A percentile compares a stretch with the other conserved stretches of the same genome.
phyloP scores from a whole-genome alignment of 2,113 vertebrate genomes.

The Sebastes fasciatus region DNA sequence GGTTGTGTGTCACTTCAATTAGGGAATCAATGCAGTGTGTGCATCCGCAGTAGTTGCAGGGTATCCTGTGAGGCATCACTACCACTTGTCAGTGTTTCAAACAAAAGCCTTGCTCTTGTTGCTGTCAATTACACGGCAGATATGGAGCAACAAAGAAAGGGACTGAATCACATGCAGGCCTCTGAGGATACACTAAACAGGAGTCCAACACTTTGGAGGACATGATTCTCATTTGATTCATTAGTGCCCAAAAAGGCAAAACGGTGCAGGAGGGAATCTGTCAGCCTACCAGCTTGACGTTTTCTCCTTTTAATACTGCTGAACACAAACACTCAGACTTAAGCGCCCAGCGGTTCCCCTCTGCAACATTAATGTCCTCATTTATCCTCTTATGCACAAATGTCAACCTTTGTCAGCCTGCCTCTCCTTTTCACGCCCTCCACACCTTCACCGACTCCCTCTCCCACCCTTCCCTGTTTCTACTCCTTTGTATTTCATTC shows the following conservation, averaged over 20 bases:
- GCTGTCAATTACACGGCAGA: constrained; percentile 55
- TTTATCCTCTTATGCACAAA: constrained; percentile 82
- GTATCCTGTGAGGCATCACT: constrained; percentile 45
- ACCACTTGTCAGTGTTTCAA: constrained; percentile 45
- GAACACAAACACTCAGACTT: constrained; percentile 63
- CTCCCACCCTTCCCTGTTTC: constrained; percentile 16
- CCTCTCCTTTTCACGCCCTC: constrained; percentile 51
- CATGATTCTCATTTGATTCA: constrained; percentile 51
- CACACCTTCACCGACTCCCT: constrained; percentile 53
- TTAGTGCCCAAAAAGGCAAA: background rate
- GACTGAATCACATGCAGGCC: constrained; percentile 21
- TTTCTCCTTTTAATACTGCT: constrained; percentile 63
- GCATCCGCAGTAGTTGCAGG: constrained; percentile 1
- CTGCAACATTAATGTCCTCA: constrained; percentile 82
- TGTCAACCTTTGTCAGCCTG: constrained; percentile 77
- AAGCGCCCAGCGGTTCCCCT: constrained; percentile 67
- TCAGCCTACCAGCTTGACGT: constrained; percentile 20
- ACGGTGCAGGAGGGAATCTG: background rate
- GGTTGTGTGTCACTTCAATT: constrained; percentile 44
- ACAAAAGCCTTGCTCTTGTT: constrained; percentile 42
- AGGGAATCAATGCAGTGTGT: constrained; percentile 3
- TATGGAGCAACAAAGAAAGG: constrained; percentile 25
- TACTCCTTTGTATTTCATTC: constrained; percentile 67
- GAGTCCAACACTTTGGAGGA: constrained; percentile 28
- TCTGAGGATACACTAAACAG: constrained; percentile 41